Evolutionary conservation across 2,888 invertebrate species (phyloP), one percentile per base, ranked within the genome.

Genomic region (Galeruca laticollis): DNA sequence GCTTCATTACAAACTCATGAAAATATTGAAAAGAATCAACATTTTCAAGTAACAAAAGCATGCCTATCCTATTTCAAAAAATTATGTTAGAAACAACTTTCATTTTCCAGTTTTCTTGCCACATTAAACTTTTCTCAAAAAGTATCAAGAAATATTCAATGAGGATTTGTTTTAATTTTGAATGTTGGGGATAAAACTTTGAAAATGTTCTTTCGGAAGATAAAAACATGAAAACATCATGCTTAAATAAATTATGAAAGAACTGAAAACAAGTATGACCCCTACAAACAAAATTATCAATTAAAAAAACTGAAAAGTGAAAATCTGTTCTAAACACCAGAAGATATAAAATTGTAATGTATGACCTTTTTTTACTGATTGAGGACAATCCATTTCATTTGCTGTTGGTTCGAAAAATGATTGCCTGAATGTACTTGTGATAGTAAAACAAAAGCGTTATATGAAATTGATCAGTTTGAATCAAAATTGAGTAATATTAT

Each of bases 371-470:
- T 56, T 37, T n/a, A 57, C n/a, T 8, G 26, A 18, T 57, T 21
- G 15, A 49, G 40, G 57, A 54, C 13, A 56, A 61, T 35, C 66
- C 60, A 65, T 66, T 71, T 69, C 54, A 62, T 71, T 71, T 71
- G 68, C 64, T 68, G 71, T 67, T 68, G 33, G 70, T 26, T 40
- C 6, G 18, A 1, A 70, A 61, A 56, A 59, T 47, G 20, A 51
- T 52, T 56, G 68, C 63, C 73, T 73, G 71, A 70, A 73, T 71
- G 73, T 71, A 70, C 69, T 65, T 64, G 60, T 49, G 11, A 35
- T 43, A 35, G 21, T 35, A 65, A 51, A 60, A 49, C n/a, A 64
- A 37, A 20, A 43, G 15, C 49, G 56, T 47, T 37, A 26, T 54
- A 33, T 63, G 21, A 26, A 21, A 61, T 5, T 4, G n/a, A n/a